phyloP scores from a whole-genome alignment of 2,113 vertebrate genomes.

The Meleagris gallopavo region DNA sequence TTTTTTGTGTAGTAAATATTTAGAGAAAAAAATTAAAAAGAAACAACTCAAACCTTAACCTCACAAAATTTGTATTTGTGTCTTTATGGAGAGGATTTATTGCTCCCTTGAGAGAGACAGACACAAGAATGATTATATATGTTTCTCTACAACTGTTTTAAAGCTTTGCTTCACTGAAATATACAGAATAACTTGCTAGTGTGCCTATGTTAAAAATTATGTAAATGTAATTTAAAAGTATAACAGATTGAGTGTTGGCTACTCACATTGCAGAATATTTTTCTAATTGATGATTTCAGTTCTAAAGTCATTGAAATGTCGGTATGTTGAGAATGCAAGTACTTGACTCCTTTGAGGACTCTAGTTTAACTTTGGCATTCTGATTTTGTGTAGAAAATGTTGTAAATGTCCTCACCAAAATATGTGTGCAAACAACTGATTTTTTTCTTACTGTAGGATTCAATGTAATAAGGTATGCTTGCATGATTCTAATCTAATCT shows the following conservation, averaged over 20 bases:
- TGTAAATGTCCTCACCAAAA: background rate
- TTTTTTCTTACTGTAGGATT: background rate
- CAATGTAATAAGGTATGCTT: background rate
- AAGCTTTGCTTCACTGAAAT: constrained; percentile 63
- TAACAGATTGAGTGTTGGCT: background rate
- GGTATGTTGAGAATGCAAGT: background rate
- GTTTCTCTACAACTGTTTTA: background rate
- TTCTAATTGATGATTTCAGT: background rate
- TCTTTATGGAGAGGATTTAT: background rate
- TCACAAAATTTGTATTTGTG: constrained; percentile 42
- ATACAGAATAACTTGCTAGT: constrained; percentile 3
- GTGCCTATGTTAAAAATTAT: background rate
- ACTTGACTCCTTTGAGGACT: background rate
- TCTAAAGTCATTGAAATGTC: background rate
- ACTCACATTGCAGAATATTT: background rate
- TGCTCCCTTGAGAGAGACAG: background rate
- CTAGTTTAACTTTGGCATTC: background rate
- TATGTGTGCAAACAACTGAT: background rate
- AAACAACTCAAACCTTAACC: background rate
- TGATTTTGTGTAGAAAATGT: background rate
- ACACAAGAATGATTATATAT: background rate
- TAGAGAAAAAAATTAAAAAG: background rate
- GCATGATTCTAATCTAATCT: background rate
- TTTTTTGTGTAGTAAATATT: constrained; percentile 24
- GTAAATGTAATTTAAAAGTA: background rate